A percentile compares a stretch with the other conserved stretches of the same genome.
These are phyloP conservation scores for Mormoops blainvillei DNA, from an alignment of 2,113 vertebrate genomes.

Conservation along the genomic window DNA sequence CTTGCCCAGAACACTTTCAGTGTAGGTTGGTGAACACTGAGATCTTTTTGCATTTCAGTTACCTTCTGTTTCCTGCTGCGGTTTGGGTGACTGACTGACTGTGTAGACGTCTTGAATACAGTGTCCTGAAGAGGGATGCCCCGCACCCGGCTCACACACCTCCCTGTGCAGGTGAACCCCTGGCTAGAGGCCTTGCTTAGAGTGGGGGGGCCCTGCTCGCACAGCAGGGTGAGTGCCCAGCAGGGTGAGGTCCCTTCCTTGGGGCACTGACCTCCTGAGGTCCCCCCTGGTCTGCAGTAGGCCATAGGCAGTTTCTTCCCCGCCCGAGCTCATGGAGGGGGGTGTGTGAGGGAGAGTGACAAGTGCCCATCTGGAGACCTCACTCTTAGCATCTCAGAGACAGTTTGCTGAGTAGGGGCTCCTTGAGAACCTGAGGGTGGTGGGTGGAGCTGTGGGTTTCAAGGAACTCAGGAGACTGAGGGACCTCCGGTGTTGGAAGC, in stretches of 20 bases:
- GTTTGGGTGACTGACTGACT: not conserved
- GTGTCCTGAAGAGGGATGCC: not conserved
- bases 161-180: not conserved
- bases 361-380: accelerated
- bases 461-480: not conserved
- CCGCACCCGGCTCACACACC: not conserved
- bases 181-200: not conserved
- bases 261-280: not conserved
- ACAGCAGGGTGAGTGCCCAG: not conserved
- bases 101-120: not conserved
- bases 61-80: not conserved
- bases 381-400: not conserved
- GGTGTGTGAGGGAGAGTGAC: not conserved
- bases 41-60: not conserved
- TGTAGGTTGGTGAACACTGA: not conserved
- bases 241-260: not conserved
- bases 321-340: not conserved
- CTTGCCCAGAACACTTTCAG: accelerated
- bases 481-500: not conserved
- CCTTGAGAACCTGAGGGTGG: not conserved
- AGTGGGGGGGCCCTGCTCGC: not conserved
- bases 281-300: not conserved
- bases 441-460: not conserved
- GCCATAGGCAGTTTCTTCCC: not conserved
- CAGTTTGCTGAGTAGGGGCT: not conserved